A percentile compares a stretch with the other conserved stretches of the same genome.
phyloP scores from a whole-genome alignment of 2,113 vertebrate species.

The Carassius gibelio region DNA sequence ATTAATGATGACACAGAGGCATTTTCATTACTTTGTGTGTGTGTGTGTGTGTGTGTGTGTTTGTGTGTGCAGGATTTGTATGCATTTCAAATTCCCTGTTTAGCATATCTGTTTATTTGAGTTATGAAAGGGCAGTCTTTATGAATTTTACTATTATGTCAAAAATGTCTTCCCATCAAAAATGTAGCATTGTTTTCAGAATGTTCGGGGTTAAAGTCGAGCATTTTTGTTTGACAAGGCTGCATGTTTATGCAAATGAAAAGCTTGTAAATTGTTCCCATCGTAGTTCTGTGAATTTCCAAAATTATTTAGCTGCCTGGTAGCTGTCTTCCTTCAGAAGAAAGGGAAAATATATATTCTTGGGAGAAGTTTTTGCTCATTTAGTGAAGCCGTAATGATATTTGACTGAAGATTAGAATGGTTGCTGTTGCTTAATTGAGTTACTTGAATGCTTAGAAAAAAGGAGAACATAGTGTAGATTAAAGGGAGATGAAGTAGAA shows the following conservation, averaged over 20 bases:
- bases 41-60: neutral
- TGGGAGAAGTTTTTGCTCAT: slow-evolving; percentile 1
- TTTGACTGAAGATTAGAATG: neutral
- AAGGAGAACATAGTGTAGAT: neutral
- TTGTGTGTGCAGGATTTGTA: neutral
- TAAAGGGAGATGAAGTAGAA: neutral
- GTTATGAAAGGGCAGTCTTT: slow-evolving; percentile 1
- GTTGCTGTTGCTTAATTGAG: neutral
- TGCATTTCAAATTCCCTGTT: slow-evolving; percentile 15
- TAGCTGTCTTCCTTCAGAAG: slow-evolving; percentile 40
- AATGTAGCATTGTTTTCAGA: slow-evolving; percentile 20
- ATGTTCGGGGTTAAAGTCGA: slow-evolving; percentile 31
- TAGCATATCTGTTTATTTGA: slow-evolving; percentile 18
- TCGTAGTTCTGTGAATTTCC: slow-evolving; percentile 31
- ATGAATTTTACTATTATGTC: neutral
- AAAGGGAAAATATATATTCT: slow-evolving; percentile 23
- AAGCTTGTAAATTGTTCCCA: slow-evolving; percentile 39
- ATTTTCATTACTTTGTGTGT: neutral
- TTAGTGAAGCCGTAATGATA: neutral
- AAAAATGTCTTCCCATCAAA: slow-evolving; percentile 21
- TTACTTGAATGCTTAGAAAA: neutral
- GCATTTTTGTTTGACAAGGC: slow-evolving; percentile 36
- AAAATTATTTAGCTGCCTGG: neutral
- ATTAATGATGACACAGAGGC: neutral
- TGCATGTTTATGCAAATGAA: slow-evolving; percentile 50